Percentiles rank a stretch among this genome's conserved stretches.
Conservation (phyloP, 1,140 invertebrate species). For the Drosophila hydei region DNA sequence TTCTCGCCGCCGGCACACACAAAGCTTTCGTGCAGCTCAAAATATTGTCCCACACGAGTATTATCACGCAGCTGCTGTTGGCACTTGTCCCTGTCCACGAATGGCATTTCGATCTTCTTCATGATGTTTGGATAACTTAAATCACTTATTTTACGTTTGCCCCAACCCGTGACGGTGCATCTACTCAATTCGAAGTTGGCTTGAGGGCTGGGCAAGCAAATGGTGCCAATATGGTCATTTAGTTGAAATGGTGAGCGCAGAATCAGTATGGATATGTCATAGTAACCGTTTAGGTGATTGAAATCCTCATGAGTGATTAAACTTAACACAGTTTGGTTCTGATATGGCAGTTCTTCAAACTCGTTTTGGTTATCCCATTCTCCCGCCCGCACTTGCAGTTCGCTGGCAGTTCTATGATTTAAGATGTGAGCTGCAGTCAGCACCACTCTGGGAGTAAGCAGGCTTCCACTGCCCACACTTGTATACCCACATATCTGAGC, state of each 20-base stretch:
- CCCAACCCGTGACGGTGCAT: constrained; percentile 52
- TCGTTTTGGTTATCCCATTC: constrained; percentile 30
- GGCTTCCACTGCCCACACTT: constrained; percentile 84
- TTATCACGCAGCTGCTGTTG: constrained; percentile 76
- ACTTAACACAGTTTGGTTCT: constrained; percentile 1
- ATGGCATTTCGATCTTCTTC: constrained; percentile 87
- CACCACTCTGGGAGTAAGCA: constrained; percentile 87
- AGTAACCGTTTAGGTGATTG: not conserved
- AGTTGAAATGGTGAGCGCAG: constrained; percentile 2
- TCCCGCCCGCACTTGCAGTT: constrained; percentile 27
- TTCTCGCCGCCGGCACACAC: constrained; percentile 87
- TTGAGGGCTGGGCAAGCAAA: constrained; percentile 22
- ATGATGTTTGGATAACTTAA: constrained; percentile 78
- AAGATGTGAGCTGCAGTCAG: constrained; percentile 87
- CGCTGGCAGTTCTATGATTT: constrained; percentile 83
- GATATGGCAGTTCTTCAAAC: not conserved
- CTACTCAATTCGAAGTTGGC: not conserved
- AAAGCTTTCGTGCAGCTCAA: constrained; percentile 84
- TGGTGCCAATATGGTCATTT: constrained; percentile 25
- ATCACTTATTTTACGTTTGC: not conserved
- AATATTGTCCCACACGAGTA: constrained; percentile 83
- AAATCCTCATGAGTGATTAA: constrained; percentile 7
- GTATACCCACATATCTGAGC: too few relatives aligned
- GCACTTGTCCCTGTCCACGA: constrained; percentile 84
- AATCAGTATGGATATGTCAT: constrained; percentile 39